Percentiles rank a stretch among this genome's conserved stretches.
These are phyloP conservation scores for Camponotus pennsylvanicus DNA, from an alignment of 1,140 invertebrate species.

Conservation along the genomic window DNA sequence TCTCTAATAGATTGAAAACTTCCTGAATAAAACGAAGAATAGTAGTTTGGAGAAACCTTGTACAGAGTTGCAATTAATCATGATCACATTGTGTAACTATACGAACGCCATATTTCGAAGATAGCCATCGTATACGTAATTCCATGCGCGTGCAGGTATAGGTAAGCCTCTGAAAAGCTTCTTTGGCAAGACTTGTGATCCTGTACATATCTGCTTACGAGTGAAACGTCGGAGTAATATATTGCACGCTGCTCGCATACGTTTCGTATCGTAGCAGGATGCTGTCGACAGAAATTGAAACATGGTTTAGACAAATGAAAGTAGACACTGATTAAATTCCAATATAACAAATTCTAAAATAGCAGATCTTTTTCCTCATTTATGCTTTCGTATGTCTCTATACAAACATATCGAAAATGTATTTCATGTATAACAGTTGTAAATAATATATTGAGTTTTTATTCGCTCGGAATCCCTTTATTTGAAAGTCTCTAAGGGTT, in stretches of 20 bases:
- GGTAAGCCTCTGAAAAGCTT: slow-evolving; percentile 40
- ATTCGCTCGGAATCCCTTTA: background rate
- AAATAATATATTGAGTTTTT: slow-evolving; percentile 18
- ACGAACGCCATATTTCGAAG: slow-evolving; percentile 12
- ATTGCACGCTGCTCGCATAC: slow-evolving; percentile 12
- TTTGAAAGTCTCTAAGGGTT: background rate
- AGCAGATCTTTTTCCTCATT: slow-evolving; percentile 5
- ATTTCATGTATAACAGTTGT: slow-evolving; percentile 2
- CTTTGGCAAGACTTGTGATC: slow-evolving; percentile 47
- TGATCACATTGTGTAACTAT: slow-evolving; percentile 41
- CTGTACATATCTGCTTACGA: slow-evolving; percentile 39
- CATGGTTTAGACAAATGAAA: slow-evolving; percentile 23
- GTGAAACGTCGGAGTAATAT: slow-evolving; percentile 35
- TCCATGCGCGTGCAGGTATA: slow-evolving; percentile 38
- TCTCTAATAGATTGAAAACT: slow-evolving; percentile 1
- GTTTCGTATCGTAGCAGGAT: background rate
- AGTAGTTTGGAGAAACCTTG: background rate
- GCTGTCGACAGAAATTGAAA: slow-evolving; percentile 45
- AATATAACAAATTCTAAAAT: slow-evolving; percentile 22
- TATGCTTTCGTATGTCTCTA: background rate
- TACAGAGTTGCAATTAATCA: slow-evolving; percentile 34
- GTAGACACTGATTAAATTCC: slow-evolving; percentile 14
- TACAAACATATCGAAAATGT: background rate
- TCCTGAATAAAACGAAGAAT: background rate
- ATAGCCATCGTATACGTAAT: slow-evolving; percentile 40